Conservation (phyloP, 2,888 invertebrate species). For the Clistopyga incitator region DNA sequence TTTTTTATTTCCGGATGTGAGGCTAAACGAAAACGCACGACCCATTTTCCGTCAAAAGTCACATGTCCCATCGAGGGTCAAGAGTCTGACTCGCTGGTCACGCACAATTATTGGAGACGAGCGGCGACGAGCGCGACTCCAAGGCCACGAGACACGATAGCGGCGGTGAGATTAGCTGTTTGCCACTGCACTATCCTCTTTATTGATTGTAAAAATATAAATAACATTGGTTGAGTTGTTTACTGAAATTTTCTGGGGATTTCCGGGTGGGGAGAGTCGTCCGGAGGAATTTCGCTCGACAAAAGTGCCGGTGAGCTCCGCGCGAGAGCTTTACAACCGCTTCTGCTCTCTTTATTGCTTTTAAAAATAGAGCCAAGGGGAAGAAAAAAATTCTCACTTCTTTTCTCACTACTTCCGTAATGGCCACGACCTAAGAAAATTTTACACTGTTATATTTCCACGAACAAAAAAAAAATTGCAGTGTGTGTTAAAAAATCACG, state of each 20-base stretch:
- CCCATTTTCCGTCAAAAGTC: conserved; percentile 25
- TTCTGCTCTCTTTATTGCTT: neutral
- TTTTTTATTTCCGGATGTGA: conserved; percentile 21
- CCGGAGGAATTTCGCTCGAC: conserved; percentile 1
- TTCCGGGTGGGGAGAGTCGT: conserved; percentile 8
- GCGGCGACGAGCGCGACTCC: conserved; percentile 52
- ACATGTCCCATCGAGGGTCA: conserved; percentile 3
- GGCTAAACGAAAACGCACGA: neutral
- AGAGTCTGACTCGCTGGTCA: conserved; percentile 1
- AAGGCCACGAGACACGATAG: conserved; percentile 57
- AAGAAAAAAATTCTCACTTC: neutral
- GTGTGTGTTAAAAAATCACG: too few relatives aligned
- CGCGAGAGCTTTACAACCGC: neutral
- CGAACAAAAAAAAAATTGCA: neutral
- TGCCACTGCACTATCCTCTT: conserved; percentile 35
- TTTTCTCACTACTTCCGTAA: neutral
- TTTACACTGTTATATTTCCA: neutral
- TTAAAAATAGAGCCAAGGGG: neutral
- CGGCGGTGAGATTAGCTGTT: conserved; percentile 48
- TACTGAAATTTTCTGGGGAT: conserved; percentile 11
- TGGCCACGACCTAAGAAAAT: neutral
- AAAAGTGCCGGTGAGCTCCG: neutral
- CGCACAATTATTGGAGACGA: conserved; percentile 48
- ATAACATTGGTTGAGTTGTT: conserved; percentile 14
- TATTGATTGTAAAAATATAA: conserved; percentile 35